Evolutionary conservation across 2,888 invertebrate genomes (phyloP), one percentile per base, ranked within the genome.

Genomic region (Elegia similella): DNA sequence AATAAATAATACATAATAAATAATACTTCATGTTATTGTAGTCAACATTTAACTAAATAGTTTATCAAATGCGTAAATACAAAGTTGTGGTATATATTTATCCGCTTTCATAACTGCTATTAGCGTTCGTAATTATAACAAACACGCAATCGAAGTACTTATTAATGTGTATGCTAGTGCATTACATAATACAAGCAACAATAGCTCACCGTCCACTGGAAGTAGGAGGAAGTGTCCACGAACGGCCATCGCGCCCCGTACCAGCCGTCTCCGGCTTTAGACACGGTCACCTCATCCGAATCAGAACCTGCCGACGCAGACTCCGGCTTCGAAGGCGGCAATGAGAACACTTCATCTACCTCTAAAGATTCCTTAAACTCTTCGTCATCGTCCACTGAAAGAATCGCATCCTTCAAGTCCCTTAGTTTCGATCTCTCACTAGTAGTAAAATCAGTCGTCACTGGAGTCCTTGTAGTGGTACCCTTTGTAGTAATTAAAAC

Each of bases 141-240:
- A 65, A 64, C 74, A 76, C 69, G 71, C 72, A 69, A 62, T 60
- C 61, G 56, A 60, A 59, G 63, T 72, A n/a, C n/a, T n/a, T n/a
- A 64, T 63, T 59, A 48, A 60, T 62, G 64, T 66, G 65, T 66
- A 67, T 57, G 55, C 60, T 62, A 61, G 58, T 66, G 63, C 55
- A 70, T 74, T 76, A 74, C 66, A 69, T 70, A 73, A 72, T 43
- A 68, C 63, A 67, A 59, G 64, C 68, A 72, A 68, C 66, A 61
- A 63, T 68, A 71, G 86, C 93, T 89, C 78, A 94, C 94, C 83
- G 93, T 93, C 94, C 94, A 94, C 79, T 94, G 94, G 75, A 94
- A 93, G 77, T 94, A 93, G 15, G 94, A 93, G 30, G 94, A 93
- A 38, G 94, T 92, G 76, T 94, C 94, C 47, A 93, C 92, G 73